Percentiles rank a stretch among this genome's conserved stretches.
Conservation (phyloP, 2,113 vertebrate genomes). For the Daubentonia madagascariensis region DNA sequence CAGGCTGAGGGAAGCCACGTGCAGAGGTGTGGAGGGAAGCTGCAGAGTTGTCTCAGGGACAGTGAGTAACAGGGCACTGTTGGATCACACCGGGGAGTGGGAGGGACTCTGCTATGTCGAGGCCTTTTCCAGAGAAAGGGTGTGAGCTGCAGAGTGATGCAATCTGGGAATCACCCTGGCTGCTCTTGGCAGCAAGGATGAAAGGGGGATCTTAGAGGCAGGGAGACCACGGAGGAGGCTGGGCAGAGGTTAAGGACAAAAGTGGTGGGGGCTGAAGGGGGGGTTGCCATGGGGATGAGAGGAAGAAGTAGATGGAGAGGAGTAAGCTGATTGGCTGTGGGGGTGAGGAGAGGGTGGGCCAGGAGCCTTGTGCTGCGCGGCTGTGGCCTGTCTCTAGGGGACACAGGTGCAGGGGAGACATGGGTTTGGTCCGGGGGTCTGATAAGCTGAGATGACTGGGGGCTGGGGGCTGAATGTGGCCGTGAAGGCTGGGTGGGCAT, state of each 20-base stretch:
- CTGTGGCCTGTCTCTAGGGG: neutral
- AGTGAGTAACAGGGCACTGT: neutral
- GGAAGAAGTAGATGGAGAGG: neutral
- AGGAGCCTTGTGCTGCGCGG: neutral
- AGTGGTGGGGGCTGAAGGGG: neutral
- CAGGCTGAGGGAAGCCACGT: neutral
- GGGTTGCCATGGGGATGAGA: constrained; percentile 20
- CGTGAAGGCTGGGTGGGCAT: neutral
- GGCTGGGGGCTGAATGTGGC: neutral
- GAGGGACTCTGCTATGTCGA: neutral
- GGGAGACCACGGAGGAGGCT: neutral
- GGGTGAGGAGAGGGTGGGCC: neutral
- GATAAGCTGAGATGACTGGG: neutral
- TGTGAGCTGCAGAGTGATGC: neutral
- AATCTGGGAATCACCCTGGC: neutral
- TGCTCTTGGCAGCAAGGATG: neutral
- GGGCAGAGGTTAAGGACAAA: neutral
- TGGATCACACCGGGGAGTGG: neutral
- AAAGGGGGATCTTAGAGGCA: neutral
- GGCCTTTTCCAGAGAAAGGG: neutral
- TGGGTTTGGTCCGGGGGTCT: neutral
- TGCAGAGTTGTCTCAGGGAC: neutral
- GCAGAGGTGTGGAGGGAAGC: neutral
- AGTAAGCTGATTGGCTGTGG: neutral
- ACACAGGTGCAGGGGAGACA: neutral